Base-by-base conservation (phyloP, 1,140 invertebrate species). In the Gonioctena quinquepunctata region DNA sequence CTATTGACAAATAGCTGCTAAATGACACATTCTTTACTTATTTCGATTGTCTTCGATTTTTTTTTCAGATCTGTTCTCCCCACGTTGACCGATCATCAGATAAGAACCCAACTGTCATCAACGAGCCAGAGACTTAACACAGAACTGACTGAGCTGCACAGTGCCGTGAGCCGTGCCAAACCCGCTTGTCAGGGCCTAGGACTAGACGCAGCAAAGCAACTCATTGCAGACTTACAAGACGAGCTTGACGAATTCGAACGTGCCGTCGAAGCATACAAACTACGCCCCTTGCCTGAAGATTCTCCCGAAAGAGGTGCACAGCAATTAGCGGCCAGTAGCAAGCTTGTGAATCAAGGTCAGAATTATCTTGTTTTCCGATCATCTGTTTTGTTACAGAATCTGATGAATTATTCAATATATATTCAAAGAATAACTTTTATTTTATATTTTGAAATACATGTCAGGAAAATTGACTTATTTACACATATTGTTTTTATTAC, bases 141-240 rank as follows among this genome's bases (percentile, higher is more conserved):
- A 8, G 91, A 92, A 66, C 85, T 96, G 6, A 89, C 90, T 1
- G 95, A 96, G 70, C 85, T 97, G 2, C 86, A 93, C 77, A 85
- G 77, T 21, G 91, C 95, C 5, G 88, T 96, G 0, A 90, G 89
- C 59, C 90, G 96, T 23, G 94, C 96, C 0, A 90, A 94, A 73
- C 92, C 96, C 79, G 92, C 92, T 1, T 96, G 94, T 81, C 93
- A 92, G 71, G 93, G 93, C n/a, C 84, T 95, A 69, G 96, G 96
- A 79, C 82, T 94, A 52, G 92, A 94, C 73, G 92, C 93, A 0
- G 95, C 95, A 0, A 85, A 94, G 18, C 93, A 96, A 71, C 86
- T 95, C 18, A 92, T 98, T 25, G 86, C 88, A 2, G 90, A 89
- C 54, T 85, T 98, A 23, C 91, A 94, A 79, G 89, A 89, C 48